Conservation (phyloP, 2,113 vertebrate species). For the Tiliqua scincoides region DNA sequence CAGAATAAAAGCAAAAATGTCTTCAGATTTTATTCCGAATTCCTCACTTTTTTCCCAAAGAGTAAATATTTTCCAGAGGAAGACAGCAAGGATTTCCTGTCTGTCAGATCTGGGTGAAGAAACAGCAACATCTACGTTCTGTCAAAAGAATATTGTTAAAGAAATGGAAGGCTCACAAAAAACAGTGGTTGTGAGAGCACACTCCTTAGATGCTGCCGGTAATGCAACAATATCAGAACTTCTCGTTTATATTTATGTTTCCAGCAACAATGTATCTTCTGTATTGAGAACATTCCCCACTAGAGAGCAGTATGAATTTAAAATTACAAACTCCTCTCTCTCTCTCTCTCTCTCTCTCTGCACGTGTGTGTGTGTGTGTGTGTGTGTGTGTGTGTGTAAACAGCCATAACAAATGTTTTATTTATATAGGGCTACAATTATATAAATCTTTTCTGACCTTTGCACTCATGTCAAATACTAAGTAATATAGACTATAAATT, state of each 20-base stretch:
- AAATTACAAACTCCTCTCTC: conserved; percentile 56
- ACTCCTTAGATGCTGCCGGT: not conserved
- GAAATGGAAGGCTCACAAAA: not conserved
- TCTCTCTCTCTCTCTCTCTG: too few relatives aligned
- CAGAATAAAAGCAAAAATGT: not conserved
- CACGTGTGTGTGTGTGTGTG: too few relatives aligned
- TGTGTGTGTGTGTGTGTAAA: too few relatives aligned
- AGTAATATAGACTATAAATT: conserved; percentile 3
- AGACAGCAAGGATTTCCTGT: not conserved
- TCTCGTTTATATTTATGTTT: not conserved
- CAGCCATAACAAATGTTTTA: conserved; percentile 20
- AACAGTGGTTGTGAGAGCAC: not conserved
- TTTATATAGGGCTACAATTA: not conserved
- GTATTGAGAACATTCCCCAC: conserved; percentile 73
- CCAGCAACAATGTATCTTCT: conserved; percentile 27
- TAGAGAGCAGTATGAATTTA: conserved; percentile 82
- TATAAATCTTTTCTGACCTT: not conserved
- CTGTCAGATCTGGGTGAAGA: not conserved
- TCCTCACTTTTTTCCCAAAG: not conserved
- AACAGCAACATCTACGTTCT: not conserved
- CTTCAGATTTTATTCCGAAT: not conserved
- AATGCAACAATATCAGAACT: not conserved
- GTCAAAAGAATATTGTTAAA: not conserved
- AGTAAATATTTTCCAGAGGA: not conserved
- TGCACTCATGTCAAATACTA: conserved; percentile 7